Evolutionary conservation across 2,888 invertebrate genomes (phyloP), one percentile per base, ranked within the genome.

Genomic region (Hemithea aestivaria): DNA sequence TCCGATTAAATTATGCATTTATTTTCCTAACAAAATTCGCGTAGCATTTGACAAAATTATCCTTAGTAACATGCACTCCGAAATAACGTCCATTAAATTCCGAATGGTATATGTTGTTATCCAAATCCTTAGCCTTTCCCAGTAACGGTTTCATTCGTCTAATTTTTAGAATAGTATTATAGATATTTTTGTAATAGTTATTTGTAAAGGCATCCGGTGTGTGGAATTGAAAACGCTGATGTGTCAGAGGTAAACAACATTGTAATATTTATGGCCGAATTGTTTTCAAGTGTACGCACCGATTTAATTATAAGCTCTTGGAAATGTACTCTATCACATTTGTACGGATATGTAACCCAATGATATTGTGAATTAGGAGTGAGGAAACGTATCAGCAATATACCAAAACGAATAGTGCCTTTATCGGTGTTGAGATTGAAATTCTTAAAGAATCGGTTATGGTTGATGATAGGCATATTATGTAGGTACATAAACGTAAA

Each of bases 351-450:
- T 74, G 65, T 74, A 70, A 74, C 60, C 68, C 72, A 76, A 74
- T 73, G 73, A 75, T 78, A 78, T 79, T 80, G 74, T 73, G 76
- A 82, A 75, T 71, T 73, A 77, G 85, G 84, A 85, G 85, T 83
- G 82, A 77, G 83, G 83, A 83, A 77, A 67, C 69, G 78, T 79
- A 81, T 84, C 87, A 85, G 87, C 87, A 85, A 82, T 84, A 84
- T 87, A 87, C 87, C 87, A 87, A 85, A 85, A 79, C 61, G 74
- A 78, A 73, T 73, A 81, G 87, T 87, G 87, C 87, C 87, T 87
- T 87, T 76, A 73, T 72, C 63, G 82, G 76, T 67, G 70, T 64
- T 66, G 71, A 65, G 55, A 59, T 33, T 58, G 62, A 43, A 56
- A 53, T 56, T 56, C 53, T 56, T 40, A 48, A 69, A 75, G 76